A percentile compares a stretch with the other conserved stretches of the same genome.
These are phyloP conservation scores for Drosophila kohkoa DNA, from an alignment of 1,140 invertebrate genomes.

Conservation along the genomic window DNA sequence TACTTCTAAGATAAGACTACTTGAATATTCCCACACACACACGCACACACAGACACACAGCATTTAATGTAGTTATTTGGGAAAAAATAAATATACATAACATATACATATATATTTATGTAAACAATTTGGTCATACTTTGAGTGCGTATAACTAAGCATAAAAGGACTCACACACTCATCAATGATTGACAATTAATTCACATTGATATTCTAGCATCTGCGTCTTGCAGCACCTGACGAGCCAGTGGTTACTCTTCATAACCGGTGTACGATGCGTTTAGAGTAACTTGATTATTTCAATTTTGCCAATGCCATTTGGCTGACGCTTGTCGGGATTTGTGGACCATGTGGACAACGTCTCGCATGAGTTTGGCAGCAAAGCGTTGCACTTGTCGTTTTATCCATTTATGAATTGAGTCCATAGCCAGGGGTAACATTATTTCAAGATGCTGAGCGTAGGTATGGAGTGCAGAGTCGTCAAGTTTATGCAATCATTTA, in stretches of 20 bases:
- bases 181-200: conserved; percentile 2
- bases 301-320: conserved; percentile 19
- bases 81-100: background rate
- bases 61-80: background rate
- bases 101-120: background rate
- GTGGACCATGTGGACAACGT: conserved; percentile 13
- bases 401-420: conserved; percentile 1
- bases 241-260: background rate
- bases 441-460: background rate
- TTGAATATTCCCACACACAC: conserved; percentile 1
- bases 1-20: conserved; percentile 44
- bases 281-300: conserved; percentile 22
- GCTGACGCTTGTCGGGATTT: conserved; percentile 15
- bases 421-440: background rate
- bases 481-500: background rate
- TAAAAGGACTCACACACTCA: background rate
- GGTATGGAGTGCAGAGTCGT: background rate
- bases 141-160: no score
- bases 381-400: background rate
- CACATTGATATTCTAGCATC: background rate
- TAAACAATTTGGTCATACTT: background rate
- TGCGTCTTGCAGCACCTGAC: background rate
- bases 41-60: background rate
- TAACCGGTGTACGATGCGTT: background rate
- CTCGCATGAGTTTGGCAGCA: conserved; percentile 2